Percentiles rank a stretch among this genome's conserved stretches.
Evolutionary conservation across 2,113 vertebrate genomes (phyloP).

Genomic region (Alosa alosa): DNA sequence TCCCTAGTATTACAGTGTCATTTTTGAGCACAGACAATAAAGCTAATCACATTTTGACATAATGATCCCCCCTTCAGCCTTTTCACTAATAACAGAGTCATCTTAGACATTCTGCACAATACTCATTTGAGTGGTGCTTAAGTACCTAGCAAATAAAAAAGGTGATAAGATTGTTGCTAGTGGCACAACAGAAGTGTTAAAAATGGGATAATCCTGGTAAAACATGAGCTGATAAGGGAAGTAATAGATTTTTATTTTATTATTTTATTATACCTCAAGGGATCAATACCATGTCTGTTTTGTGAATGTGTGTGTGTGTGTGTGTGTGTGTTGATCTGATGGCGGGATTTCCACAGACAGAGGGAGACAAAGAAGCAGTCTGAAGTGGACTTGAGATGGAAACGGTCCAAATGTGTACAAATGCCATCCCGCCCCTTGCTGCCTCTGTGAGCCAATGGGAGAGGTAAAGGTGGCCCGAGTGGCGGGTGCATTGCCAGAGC

Average conservation of each 20-base stretch:
- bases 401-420: conserved; percentile 3
- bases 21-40: background rate
- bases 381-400: background rate
- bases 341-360: background rate
- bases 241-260: background rate
- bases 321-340: background rate
- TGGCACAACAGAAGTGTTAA: background rate
- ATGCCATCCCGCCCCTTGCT: conserved; percentile 5
- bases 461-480: background rate
- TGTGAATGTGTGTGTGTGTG: background rate
- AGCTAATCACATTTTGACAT: background rate
- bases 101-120: background rate
- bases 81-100: background rate
- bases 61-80: background rate
- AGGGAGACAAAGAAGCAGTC: conserved; percentile 3
- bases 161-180: background rate
- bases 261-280: background rate
- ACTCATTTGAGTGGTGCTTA: background rate
- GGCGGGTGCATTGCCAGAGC: background rate
- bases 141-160: background rate
- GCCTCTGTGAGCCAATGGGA: background rate
- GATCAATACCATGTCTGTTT: background rate
- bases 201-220: background rate
- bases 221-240: background rate
- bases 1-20: background rate